These are phyloP conservation scores for Epirrhoe tristata DNA, from an alignment of 2,888 invertebrate genomes.

Conservation along the genomic window DNA sequence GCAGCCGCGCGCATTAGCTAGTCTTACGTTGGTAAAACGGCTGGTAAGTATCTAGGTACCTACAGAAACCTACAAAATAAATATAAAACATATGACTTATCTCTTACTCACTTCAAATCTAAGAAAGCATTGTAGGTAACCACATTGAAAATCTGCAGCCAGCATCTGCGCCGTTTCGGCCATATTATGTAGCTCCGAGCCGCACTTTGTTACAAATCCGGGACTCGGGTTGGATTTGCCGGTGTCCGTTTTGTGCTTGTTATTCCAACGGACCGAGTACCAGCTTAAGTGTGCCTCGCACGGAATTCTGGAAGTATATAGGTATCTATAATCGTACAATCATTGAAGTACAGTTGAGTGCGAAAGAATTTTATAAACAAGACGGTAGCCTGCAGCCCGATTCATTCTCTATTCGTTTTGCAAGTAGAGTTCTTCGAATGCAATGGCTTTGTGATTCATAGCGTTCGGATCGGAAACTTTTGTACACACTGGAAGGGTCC, in stretches of 20 bases:
- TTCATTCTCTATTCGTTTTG: no score
- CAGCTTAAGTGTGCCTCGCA: constrained; percentile 57
- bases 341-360: constrained; percentile 6
- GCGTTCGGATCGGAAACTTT: no score
- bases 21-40: no score
- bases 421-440: no score
- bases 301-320: constrained; percentile 32
- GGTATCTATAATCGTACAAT: constrained; percentile 34
- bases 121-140: constrained; percentile 62
- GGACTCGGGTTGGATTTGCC: constrained; percentile 75
- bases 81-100: constrained; percentile 20
- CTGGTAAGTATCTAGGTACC: no score
- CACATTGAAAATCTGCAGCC: constrained; percentile 67
- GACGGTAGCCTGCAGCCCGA: background rate
- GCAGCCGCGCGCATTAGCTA: no score
- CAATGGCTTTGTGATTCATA: no score
- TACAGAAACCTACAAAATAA: no score
- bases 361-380: background rate
- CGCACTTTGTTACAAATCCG: constrained; percentile 79
- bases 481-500: no score
- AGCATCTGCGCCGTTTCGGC: constrained; percentile 69
- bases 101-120: constrained; percentile 10
- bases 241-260: constrained; percentile 76
- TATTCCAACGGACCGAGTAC: constrained; percentile 68
- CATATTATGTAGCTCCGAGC: constrained; percentile 73